Base-by-base conservation (phyloP, 2,797 vertebrate genomes). In the Hemitrygon akajei region DNA sequence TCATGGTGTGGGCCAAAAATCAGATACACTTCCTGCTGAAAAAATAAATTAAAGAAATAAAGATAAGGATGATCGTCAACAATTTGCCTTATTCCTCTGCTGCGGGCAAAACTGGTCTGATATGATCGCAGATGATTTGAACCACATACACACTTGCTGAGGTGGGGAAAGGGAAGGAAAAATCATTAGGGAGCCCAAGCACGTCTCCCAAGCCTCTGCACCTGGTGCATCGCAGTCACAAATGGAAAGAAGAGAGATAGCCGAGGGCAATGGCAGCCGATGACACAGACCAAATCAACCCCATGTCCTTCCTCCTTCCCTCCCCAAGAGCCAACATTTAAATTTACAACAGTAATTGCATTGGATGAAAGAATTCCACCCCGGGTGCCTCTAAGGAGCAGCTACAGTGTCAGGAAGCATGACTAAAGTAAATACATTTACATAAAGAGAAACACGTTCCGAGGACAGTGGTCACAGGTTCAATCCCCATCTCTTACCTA, bases 301-400 rank as follows among this genome's bases (percentile, higher is more conserved):
- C 47, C 1, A 47, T 47, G 47, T 47, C 47, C n/a, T 58, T 60
- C 20, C 18, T 73, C 1, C 20, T 22, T 22, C 71, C 71, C 5
- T 87, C 84, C 20, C 84, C n/a, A 3, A 34, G 30, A 69, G n/a
- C 30, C 16, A 69, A 22, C 86, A 66, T 16, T 66, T 34, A 66
- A 37, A n/a, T 66, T 66, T 66, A 89, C 86, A 34, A 66, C 86
- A 89, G n/a, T 89, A 63, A 89, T 66, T 87, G n/a, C 60, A 37
- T 60, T 1, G n/a, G 16, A n/a, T 9, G 18, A 87, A 34, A 37
- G n/a, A 20, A 9, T 66, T 22, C 20, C 14, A 6, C 86, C 30
- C 12, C 58, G 27, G 47, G 63, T 20, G 84, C 30, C 60, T 87
- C 58, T 11, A 60, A 56, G 56, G 82, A 34, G 27, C 56, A 60